Percentiles rank a stretch among this genome's conserved stretches.
phyloP scores from a whole-genome alignment of 2,888 invertebrate species.

The Lasius platythorax region DNA sequence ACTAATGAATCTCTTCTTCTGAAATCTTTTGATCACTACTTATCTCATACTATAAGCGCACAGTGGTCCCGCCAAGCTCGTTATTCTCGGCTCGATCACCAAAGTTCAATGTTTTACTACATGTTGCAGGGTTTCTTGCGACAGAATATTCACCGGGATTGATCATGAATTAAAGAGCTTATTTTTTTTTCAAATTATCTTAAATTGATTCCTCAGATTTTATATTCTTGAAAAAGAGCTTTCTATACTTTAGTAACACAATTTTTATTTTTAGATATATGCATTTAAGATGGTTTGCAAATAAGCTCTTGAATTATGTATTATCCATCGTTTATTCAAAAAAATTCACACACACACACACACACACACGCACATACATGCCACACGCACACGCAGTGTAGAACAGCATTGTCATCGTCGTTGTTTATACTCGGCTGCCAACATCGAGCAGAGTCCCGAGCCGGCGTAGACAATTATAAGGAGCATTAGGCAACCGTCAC shows the following conservation, averaged over 20 bases:
- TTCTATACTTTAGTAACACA: neutral
- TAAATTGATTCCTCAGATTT: neutral
- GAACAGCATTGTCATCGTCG: neutral
- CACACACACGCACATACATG: neutral
- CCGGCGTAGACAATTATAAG: constrained; percentile 50
- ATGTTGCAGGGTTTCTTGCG: neutral
- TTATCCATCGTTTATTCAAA: neutral
- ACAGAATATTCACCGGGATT: neutral
- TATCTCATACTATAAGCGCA: constrained; percentile 54
- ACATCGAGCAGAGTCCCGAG: constrained; percentile 41
- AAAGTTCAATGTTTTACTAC: neutral
- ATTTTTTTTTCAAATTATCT: neutral
- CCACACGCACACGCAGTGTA: neutral
- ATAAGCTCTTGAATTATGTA: neutral
- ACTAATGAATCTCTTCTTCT: constrained; percentile 27
- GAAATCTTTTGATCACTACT: constrained; percentile 41
- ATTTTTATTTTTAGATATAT: neutral
- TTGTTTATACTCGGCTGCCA: constrained; percentile 2
- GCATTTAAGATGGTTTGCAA: neutral
- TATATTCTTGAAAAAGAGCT: neutral
- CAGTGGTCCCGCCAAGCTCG: constrained; percentile 36
- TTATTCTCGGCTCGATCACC: constrained; percentile 28
- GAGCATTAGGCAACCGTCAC: constrained; percentile 66
- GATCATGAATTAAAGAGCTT: neutral
- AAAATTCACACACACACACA: neutral